Base-by-base conservation (phyloP, 2,113 vertebrate genomes). In the Strix uralensis region DNA sequence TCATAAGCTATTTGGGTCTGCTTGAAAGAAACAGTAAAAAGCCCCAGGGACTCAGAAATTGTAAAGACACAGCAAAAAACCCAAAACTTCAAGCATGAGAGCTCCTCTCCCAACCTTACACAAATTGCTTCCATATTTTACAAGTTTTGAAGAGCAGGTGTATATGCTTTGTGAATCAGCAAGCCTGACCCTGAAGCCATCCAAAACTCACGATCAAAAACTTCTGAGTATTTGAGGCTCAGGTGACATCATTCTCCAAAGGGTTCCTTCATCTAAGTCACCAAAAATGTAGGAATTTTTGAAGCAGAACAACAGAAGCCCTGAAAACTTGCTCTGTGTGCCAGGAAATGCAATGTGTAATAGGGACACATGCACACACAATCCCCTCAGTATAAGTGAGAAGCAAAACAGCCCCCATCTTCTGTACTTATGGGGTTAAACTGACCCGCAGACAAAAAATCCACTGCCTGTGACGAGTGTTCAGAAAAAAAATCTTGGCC, bases 201-300 rank as follows among this genome's bases (percentile, higher is more conserved):
- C 81, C 75, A 80, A 92, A 95, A 87, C 89, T 92, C 58, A 73
- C 70, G 71, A 95, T 91, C 87, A 96, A 95, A 97, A 91, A 73
- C 66, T 89, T 69, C 57, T 58, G 58, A 91, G 81, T 85, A 63
- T 95, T 62, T 94, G 75, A 96, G 78, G 65, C 4, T 0, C 30
- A 77, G 74, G 32, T 89, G 74, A 95, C 75, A 88, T 91, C 87
- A 88, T 81, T 90, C 87, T 96, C 93, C 74, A 88, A 94, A 92
- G 87, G 8, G 8, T 58, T 89, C 71, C 89, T 97, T 91, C 73
- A 82, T 92, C 89, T 85, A 67, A 94, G 67, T 52, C 59, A 51
- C 80, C 25, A 67, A 81, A 91, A 93, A 86, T 18, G 42, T n/a
- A 82, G 15, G 30, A 70, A 36, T 57, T 86, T 95, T 92, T 94